Conservation (phyloP, 2,888 invertebrate species). For the Cheilosia soror region DNA sequence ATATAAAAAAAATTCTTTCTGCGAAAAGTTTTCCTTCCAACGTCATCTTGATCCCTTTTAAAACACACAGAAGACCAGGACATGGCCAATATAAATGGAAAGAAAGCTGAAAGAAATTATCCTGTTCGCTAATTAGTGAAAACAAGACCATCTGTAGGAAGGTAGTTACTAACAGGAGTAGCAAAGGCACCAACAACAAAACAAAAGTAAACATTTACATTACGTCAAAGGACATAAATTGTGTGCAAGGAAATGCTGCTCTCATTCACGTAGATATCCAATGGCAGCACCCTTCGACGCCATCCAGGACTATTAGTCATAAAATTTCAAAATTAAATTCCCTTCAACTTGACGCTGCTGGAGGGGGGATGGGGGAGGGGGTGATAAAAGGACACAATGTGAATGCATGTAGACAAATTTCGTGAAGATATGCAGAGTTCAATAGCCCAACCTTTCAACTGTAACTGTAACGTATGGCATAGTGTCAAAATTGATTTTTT, state of each 20-base stretch:
- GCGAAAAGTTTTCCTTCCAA: conserved; percentile 56
- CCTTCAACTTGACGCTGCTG: conserved; percentile 4
- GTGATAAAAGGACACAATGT: not conserved
- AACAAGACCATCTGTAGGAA: conserved; percentile 41
- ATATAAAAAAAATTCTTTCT: conserved; percentile 38
- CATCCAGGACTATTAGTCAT: conserved; percentile 38
- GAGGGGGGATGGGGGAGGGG: not conserved
- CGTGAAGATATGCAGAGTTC: conserved; percentile 46
- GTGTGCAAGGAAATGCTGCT: conserved; percentile 29
- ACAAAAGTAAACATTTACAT: conserved; percentile 69
- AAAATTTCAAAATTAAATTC: conserved; percentile 64
- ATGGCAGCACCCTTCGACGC: not conserved
- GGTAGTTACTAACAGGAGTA: not conserved
- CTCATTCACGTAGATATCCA: conserved; percentile 17
- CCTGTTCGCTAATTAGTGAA: conserved; percentile 72
- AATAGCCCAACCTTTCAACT: conserved; percentile 22
- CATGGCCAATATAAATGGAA: conserved; percentile 36
- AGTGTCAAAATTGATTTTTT: conserved; percentile 55
- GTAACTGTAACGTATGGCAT: conserved; percentile 49
- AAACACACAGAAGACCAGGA: conserved; percentile 33
- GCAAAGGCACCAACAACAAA: not conserved
- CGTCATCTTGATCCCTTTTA: conserved; percentile 32
- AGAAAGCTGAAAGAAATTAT: conserved; percentile 63
- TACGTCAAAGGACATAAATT: conserved; percentile 69
- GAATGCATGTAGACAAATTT: conserved; percentile 21